Conservation (phyloP, 2,888 invertebrate genomes). For the Apoderus coryli region DNA sequence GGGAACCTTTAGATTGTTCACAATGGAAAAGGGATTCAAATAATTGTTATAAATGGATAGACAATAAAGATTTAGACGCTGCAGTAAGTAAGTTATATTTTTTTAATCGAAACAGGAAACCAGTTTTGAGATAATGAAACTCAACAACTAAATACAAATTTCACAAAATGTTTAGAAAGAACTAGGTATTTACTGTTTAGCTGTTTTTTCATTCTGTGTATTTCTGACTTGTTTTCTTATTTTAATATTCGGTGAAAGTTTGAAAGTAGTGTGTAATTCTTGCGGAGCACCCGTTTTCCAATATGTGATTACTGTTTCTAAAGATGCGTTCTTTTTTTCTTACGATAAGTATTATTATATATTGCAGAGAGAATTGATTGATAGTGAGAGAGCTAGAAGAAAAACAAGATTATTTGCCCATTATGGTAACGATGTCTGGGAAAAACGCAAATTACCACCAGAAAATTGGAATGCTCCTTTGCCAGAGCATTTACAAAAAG, state of each 20-base stretch:
- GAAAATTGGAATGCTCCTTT: slow-evolving; percentile 68
- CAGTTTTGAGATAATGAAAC: too few species aligned
- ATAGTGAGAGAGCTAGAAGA: slow-evolving; percentile 55
- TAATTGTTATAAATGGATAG: slow-evolving; percentile 57
- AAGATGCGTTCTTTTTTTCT: neutral
- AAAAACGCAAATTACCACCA: slow-evolving; percentile 59
- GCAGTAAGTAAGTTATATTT: slow-evolving; percentile 41
- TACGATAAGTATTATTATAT: neutral
- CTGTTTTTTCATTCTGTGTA: too few species aligned
- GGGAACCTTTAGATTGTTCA: slow-evolving; percentile 55
- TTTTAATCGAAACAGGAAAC: too few species aligned
- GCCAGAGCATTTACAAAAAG: slow-evolving; percentile 58
- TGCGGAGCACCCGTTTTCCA: too few species aligned
- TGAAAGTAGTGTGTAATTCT: too few species aligned
- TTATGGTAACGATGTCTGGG: slow-evolving; percentile 65
- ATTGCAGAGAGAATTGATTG: slow-evolving; percentile 37
- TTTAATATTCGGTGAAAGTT: too few species aligned
- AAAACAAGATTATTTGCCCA: slow-evolving; percentile 49
- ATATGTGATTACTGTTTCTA: too few species aligned
- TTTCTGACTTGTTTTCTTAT: too few species aligned
- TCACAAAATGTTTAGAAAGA: too few species aligned
- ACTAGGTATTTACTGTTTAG: too few species aligned
- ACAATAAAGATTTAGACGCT: slow-evolving; percentile 45
- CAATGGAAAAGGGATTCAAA: slow-evolving; percentile 67
- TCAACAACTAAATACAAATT: too few species aligned